Percentiles rank a stretch among this genome's conserved stretches.
Conservation (phyloP, 1,140 invertebrate genomes). For the Augochlora pura region DNA sequence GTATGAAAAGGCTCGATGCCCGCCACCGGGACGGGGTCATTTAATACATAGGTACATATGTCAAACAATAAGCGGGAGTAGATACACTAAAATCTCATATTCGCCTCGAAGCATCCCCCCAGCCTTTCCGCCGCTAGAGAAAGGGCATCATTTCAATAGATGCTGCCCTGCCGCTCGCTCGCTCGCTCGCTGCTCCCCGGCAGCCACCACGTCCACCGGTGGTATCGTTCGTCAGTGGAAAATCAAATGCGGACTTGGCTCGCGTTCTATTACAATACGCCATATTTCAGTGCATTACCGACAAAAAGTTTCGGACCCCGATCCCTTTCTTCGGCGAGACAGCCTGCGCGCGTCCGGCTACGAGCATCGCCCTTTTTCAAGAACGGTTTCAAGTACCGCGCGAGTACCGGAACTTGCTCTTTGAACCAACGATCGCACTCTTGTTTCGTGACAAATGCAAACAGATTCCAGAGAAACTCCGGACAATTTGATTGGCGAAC, state of each 20-base stretch:
- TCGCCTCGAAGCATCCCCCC: constrained; percentile 35
- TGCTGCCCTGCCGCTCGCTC: not conserved
- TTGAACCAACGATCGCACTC: too few species aligned
- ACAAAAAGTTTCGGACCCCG: not conserved
- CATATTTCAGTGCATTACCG: not conserved
- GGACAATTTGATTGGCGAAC: too few species aligned
- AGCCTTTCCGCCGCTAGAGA: constrained; percentile 20
- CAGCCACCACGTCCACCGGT: constrained; percentile 19
- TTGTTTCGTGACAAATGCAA: too few species aligned
- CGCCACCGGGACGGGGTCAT: constrained; percentile 21
- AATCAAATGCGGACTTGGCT: constrained; percentile 13
- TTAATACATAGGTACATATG: constrained; percentile 46
- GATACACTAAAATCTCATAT: constrained; percentile 55
- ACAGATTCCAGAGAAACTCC: too few species aligned
- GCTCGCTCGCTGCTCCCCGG: not conserved
- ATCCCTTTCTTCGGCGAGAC: not conserved
- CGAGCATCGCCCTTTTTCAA: too few species aligned
- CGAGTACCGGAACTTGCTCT: too few species aligned
- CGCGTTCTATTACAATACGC: not conserved
- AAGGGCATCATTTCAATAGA: constrained; percentile 48
- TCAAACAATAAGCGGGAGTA: constrained; percentile 35
- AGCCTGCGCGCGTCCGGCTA: not conserved
- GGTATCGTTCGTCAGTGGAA: constrained; percentile 7
- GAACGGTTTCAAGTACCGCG: too few species aligned
- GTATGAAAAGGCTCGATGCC: constrained; percentile 44